Percentiles rank a stretch among this genome's conserved stretches.
Evolutionary conservation across 2,888 invertebrate genomes (phyloP).

Genomic region (Metallyticus violacea): DNA sequence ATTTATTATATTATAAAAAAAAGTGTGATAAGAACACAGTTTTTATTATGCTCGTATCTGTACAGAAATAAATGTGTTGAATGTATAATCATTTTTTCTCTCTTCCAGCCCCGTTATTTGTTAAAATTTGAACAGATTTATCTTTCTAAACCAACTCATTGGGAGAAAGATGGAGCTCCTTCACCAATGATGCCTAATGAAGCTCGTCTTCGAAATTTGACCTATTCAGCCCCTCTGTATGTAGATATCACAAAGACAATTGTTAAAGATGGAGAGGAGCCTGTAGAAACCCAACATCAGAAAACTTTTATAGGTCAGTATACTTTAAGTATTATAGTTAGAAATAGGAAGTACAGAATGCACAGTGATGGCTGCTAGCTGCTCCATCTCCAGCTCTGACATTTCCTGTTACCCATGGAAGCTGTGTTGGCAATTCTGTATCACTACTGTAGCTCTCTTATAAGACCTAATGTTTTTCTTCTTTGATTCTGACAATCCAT

Average conservation of each 20-base stretch:
- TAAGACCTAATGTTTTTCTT: too few relatives aligned
- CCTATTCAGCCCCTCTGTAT: conserved; percentile 97
- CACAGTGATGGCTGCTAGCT: too few relatives aligned
- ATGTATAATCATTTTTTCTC: background rate
- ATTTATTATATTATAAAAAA: too few relatives aligned
- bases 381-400: too few relatives aligned
- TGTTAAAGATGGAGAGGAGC: conserved; percentile 85
- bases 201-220: conserved; percentile 92
- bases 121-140: conserved; percentile 99
- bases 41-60: too few relatives aligned
- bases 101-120: conserved; percentile 74
- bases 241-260: conserved; percentile 98
- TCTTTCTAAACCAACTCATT: conserved; percentile 98
- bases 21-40: too few relatives aligned
- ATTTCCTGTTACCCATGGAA: too few relatives aligned
- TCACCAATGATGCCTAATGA: conserved; percentile 99
- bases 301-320: conserved; percentile 62
- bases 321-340: too few relatives aligned
- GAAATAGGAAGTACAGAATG: too few relatives aligned
- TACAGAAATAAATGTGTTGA: background rate
- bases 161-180: conserved; percentile 99
- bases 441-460: too few relatives aligned
- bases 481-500: too few relatives aligned
- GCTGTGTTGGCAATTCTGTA: too few relatives aligned
- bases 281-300: conserved; percentile 69